Conservation (phyloP, 2,797 vertebrate species). For the Artibeus jamaicensis region DNA sequence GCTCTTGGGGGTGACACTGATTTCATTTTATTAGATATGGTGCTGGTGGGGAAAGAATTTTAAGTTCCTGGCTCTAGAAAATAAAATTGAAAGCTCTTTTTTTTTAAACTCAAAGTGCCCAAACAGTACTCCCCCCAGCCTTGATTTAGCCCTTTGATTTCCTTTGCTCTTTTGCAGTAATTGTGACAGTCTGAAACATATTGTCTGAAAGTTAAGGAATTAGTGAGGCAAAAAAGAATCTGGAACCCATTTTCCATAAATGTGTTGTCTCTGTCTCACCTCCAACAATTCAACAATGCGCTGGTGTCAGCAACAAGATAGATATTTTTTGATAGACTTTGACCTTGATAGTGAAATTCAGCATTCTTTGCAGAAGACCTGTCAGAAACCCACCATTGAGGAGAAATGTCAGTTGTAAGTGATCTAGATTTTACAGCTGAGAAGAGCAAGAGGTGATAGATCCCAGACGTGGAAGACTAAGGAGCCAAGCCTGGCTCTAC, state of each 20-base stretch:
- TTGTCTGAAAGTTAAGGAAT: background rate
- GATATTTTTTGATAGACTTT: background rate
- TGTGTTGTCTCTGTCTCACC: background rate
- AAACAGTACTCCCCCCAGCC: background rate
- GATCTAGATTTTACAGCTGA: background rate
- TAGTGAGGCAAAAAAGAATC: background rate
- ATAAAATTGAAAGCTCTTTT: background rate
- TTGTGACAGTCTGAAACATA: background rate
- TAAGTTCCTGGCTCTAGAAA: background rate
- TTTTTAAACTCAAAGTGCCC: background rate
- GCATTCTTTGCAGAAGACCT: background rate
- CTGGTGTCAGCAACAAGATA: background rate
- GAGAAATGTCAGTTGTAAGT: background rate
- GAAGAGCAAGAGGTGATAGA: background rate
- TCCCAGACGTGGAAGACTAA: background rate
- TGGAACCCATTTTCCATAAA: background rate
- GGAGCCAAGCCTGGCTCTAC: background rate
- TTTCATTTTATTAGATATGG: slow-evolving; percentile 1
- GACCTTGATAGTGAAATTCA: background rate
- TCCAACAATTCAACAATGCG: background rate
- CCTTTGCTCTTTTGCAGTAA: background rate
- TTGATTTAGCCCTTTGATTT: background rate
- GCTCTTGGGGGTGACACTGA: background rate
- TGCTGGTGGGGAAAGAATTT: background rate
- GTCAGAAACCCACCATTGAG: background rate